These are phyloP conservation scores for Empis livida DNA, from an alignment of 2,888 invertebrate species.

Conservation along the genomic window DNA sequence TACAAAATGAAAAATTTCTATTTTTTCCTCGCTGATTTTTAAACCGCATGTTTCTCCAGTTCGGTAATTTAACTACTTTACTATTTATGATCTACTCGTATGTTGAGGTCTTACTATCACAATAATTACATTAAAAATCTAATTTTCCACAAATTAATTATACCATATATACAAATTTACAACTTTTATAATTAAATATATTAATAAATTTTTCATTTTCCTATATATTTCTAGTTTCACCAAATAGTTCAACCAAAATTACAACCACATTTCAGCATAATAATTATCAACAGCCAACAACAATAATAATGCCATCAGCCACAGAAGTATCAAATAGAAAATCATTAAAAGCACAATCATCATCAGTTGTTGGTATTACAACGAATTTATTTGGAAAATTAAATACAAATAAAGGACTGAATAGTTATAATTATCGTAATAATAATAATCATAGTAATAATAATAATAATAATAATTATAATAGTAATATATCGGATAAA, in stretches of 20 bases:
- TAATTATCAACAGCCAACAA: constrained; percentile 6
- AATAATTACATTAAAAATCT: too few species aligned
- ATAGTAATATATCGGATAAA: constrained; percentile 1
- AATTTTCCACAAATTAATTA: too few species aligned
- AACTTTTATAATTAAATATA: background rate
- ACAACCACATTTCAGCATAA: constrained; percentile 16
- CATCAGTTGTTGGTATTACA: background rate
- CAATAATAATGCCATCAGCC: constrained; percentile 11
- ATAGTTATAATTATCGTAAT: constrained; percentile 2
- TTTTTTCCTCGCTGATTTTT: too few species aligned
- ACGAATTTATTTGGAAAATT: constrained; percentile 1
- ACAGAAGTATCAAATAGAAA: constrained; percentile 4
- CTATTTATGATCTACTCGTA: too few species aligned
- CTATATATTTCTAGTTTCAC: constrained; percentile 19
- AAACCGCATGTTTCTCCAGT: too few species aligned
- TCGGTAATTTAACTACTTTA: too few species aligned
- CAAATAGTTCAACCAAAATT: constrained; percentile 20
- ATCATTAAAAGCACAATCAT: background rate
- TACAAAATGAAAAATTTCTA: too few species aligned
- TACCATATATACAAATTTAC: too few species aligned
- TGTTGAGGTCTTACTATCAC: too few species aligned
- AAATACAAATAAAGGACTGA: background rate
- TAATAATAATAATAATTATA: constrained; percentile 1
- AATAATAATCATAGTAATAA: constrained; percentile 2
- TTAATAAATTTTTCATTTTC: constrained; percentile 2